These are phyloP conservation scores for Lepidostoma basale DNA, from an alignment of 1,140 invertebrate species.

Conservation along the genomic window DNA sequence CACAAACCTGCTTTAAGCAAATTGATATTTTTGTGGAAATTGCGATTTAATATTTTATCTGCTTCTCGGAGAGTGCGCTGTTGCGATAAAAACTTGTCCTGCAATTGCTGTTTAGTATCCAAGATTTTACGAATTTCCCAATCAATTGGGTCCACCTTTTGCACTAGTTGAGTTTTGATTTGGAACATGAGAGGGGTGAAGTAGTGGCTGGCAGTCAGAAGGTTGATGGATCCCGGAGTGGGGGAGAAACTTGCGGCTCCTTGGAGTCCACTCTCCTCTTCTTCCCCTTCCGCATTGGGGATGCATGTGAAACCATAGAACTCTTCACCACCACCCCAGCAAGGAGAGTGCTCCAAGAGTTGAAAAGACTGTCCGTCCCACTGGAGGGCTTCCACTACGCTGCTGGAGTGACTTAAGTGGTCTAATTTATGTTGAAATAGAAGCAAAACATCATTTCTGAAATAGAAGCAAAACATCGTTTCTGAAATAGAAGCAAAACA, in stretches of 20 bases:
- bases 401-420: slow-evolving; percentile 52
- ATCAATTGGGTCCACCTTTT: slow-evolving; percentile 28
- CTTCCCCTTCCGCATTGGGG: slow-evolving; percentile 37
- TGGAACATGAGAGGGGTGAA: slow-evolving; percentile 39
- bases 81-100: slow-evolving; percentile 35
- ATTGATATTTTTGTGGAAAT: slow-evolving; percentile 27
- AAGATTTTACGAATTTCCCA: slow-evolving; percentile 32
- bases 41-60: slow-evolving; percentile 5
- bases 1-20: slow-evolving; percentile 37
- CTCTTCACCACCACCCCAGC: slow-evolving; percentile 36
- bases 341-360: slow-evolving; percentile 39
- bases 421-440: slow-evolving; percentile 58
- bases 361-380: slow-evolving; percentile 59
- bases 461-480: slow-evolving; percentile 61
- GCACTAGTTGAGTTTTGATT: slow-evolving; percentile 37
- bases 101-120: slow-evolving; percentile 4
- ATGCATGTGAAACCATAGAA: slow-evolving; percentile 43
- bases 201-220: slow-evolving; percentile 42
- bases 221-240: slow-evolving; percentile 4
- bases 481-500: slow-evolving; percentile 56
- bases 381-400: slow-evolving; percentile 56
- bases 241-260: slow-evolving; percentile 28
- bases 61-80: slow-evolving; percentile 31
- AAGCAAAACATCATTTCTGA: slow-evolving; percentile 57
- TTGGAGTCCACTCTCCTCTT: slow-evolving; percentile 37